Base-by-base conservation (phyloP, 2,113 vertebrate species). In the Eptatretus burgeri region DNA sequence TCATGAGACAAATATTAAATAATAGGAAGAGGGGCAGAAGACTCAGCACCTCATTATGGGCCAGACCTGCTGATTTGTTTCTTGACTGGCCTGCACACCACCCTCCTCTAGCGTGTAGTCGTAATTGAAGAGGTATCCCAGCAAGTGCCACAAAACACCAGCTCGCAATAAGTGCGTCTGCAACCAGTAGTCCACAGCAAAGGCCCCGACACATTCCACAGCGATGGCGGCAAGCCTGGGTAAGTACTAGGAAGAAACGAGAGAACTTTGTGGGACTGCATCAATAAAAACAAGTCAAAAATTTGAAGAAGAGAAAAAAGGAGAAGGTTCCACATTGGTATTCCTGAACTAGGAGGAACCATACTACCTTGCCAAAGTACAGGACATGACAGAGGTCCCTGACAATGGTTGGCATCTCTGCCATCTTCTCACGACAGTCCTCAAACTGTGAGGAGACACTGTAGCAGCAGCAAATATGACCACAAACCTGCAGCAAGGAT, bases 51-150 rank as follows among this genome's bases (percentile, higher is more conserved):
- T 65, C 19, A 49, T 20, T 51, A 51, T 16, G 52, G 50, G 52
- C 18, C 49, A 71, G 76, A 82, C 80, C 80, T 98, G 91, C 65
- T 94, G 86, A 68, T 98, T 94, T 2, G 84, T 86, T 56, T 98
- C 88, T 71, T 93, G 85, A 60, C 76, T 88, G 49, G 88, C 78
- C 74, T 91, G 83, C 69, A 98, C 84, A 2, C 91, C 91, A 1
- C 91, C 93, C 76, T 98, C 91, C 71, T 96, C 89, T 66, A 96
- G 77, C 0, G 91, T 98, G 62, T 87, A 98, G 74, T 98, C 91
- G 13, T 94, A 98, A 74, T 77, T 85, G 76, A 98, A 98, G 63
- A 93, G 83, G 69, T 80, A 80, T 66, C 80, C 80, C 66, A 98
- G 78, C 20, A 98, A 75, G 71, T 91, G 82, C 91, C 89, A 98